A percentile compares a stretch with the other conserved stretches of the same genome.
Conservation (phyloP, 2,113 vertebrate genomes). For the Paramisgurnus dabryanus region DNA sequence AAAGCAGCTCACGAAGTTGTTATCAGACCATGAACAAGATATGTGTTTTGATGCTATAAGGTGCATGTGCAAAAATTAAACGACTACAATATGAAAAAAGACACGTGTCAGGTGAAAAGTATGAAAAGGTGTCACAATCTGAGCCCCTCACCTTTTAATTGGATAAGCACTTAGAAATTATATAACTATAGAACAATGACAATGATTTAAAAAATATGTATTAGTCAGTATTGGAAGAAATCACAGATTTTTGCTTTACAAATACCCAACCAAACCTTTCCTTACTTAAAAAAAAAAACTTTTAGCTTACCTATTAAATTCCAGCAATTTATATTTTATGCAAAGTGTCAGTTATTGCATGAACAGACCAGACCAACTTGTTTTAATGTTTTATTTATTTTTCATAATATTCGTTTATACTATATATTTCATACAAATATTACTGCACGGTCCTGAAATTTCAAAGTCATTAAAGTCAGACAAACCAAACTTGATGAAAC, state of each 20-base stretch:
- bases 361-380: background rate
- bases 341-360: background rate
- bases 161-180: background rate
- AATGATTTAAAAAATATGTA: background rate
- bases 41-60: background rate
- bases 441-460: background rate
- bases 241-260: background rate
- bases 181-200: background rate
- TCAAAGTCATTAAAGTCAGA: background rate
- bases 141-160: background rate
- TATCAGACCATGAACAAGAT: background rate
- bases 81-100: background rate
- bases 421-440: constrained; percentile 1
- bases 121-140: background rate
- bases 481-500: background rate
- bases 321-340: background rate
- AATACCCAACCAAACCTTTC: background rate
- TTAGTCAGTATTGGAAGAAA: background rate
- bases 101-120: background rate
- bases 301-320: background rate
- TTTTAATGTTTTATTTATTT: too few relatives aligned
- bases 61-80: background rate
- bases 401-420: too few relatives aligned
- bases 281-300: background rate
- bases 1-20: constrained; percentile 17